Evolutionary conservation across 1,140 invertebrate genomes (phyloP).

Genomic region (Maconellicoccus hirsutus): DNA sequence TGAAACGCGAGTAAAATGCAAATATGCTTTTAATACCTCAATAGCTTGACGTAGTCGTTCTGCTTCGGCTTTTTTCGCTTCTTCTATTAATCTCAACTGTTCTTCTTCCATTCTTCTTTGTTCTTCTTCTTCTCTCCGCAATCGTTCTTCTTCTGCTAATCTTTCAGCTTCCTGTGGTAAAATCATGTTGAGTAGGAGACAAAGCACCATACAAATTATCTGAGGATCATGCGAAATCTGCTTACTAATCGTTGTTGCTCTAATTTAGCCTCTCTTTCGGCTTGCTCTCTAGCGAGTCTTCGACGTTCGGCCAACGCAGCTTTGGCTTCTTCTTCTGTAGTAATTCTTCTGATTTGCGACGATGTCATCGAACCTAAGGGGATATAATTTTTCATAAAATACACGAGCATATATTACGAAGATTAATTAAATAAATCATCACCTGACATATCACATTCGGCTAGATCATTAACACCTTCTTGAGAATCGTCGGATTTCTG

Average conservation of each 20-base stretch:
- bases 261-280: slow-evolving; percentile 70
- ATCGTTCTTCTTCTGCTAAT: slow-evolving; percentile 57
- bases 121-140: slow-evolving; percentile 68
- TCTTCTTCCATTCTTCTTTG: slow-evolving; percentile 64
- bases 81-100: slow-evolving; percentile 51
- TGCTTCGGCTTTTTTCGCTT: slow-evolving; percentile 59
- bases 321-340: slow-evolving; percentile 79
- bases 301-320: slow-evolving; percentile 75
- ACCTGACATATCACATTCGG: slow-evolving; percentile 33
- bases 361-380: slow-evolving; percentile 51
- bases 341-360: slow-evolving; percentile 50
- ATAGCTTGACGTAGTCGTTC: slow-evolving; percentile 60
- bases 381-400: neutral
- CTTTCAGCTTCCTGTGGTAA: slow-evolving; percentile 51
- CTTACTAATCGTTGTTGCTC: slow-evolving; percentile 55
- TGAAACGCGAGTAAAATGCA: too few species aligned
- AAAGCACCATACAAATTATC: neutral
- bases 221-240: slow-evolving; percentile 22
- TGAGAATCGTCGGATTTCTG: slow-evolving; percentile 23
- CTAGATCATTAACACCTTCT: slow-evolving; percentile 27
- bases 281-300: slow-evolving; percentile 67
- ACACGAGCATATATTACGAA: slow-evolving; percentile 22
- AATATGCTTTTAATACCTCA: slow-evolving; percentile 33
- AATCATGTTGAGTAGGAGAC: slow-evolving; percentile 23
- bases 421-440: too few species aligned